A percentile compares a stretch with the other conserved stretches of the same genome.
These are phyloP conservation scores for Tetramorium bicarinatum DNA, from an alignment of 2,888 invertebrate species.

Conservation along the genomic window DNA sequence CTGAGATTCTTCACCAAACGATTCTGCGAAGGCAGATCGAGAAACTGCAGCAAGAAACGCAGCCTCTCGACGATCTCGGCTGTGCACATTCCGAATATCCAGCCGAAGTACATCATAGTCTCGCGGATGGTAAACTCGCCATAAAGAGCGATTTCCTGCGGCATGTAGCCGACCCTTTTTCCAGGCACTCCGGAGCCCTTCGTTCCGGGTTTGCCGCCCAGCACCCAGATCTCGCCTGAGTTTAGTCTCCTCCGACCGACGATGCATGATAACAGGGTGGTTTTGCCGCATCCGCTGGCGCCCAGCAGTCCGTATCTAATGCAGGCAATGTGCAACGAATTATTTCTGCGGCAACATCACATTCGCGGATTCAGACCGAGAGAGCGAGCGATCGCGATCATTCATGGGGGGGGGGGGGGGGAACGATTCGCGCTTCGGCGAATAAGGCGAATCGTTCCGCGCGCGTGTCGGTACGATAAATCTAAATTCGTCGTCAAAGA, in stretches of 20 bases:
- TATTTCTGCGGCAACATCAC: not conserved
- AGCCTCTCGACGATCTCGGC: constrained; percentile 93
- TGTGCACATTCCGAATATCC: constrained; percentile 97
- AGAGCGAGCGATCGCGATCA: not conserved
- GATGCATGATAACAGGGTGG: constrained; percentile 96
- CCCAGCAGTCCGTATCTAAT: constrained; percentile 96
- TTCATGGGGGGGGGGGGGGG: no score
- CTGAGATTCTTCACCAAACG: constrained; percentile 93
- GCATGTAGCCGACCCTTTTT: constrained; percentile 98
- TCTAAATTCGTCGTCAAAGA: not conserved
- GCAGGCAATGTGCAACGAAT: constrained; percentile 51
- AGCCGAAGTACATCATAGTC: constrained; percentile 98
- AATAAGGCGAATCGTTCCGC: not conserved
- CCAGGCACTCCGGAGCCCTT: constrained; percentile 97
- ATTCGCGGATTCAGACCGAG: not conserved
- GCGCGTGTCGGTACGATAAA: not conserved
- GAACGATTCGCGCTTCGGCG: not conserved
- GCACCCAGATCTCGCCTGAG: constrained; percentile 95
- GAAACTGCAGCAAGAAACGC: constrained; percentile 95
- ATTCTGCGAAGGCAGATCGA: constrained; percentile 95
- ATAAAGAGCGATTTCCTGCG: constrained; percentile 96
- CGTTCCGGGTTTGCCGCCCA: constrained; percentile 96
- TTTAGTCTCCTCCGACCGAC: constrained; percentile 95
- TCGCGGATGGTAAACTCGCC: constrained; percentile 97
- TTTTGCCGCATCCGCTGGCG: constrained; percentile 99